phyloP scores from a whole-genome alignment of 2,113 vertebrate species.

The Galeopterus variegatus region DNA sequence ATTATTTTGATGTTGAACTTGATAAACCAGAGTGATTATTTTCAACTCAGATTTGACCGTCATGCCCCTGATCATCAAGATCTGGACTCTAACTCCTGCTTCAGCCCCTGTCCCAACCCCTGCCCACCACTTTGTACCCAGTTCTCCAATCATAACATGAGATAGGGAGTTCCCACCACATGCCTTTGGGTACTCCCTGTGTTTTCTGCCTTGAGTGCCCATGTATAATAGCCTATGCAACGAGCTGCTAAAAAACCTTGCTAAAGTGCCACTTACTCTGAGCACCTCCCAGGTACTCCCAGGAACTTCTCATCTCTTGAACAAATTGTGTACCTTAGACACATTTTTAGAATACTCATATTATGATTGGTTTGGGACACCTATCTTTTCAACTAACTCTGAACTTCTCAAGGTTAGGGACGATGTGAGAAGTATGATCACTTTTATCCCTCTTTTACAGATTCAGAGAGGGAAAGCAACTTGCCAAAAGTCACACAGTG shows the following conservation, averaged over 20 bases:
- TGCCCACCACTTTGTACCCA: not conserved
- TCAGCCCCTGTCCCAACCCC: not conserved
- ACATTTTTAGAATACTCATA: not conserved
- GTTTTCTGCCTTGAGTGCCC: not conserved
- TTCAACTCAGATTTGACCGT: not conserved
- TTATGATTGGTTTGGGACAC: not conserved
- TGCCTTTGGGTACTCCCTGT: no score
- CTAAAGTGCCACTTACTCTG: not conserved
- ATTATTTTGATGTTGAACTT: not conserved
- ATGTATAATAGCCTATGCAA: not conserved
- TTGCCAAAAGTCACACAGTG: not conserved
- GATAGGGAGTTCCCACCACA: not conserved
- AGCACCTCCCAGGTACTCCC: not conserved
- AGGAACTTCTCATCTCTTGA: not conserved
- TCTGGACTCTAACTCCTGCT: not conserved
- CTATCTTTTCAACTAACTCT: not conserved
- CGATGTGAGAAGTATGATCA: not conserved
- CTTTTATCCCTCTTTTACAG: not conserved
- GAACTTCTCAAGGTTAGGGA: not conserved
- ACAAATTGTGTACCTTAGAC: not conserved
- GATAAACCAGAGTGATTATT: not conserved
- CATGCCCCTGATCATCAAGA: no score
- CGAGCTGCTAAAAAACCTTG: not conserved
- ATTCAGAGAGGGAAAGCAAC: constrained; percentile 35
- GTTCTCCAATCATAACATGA: not conserved